phyloP scores from a whole-genome alignment of 2,888 invertebrate species.

The Phania funesta region DNA sequence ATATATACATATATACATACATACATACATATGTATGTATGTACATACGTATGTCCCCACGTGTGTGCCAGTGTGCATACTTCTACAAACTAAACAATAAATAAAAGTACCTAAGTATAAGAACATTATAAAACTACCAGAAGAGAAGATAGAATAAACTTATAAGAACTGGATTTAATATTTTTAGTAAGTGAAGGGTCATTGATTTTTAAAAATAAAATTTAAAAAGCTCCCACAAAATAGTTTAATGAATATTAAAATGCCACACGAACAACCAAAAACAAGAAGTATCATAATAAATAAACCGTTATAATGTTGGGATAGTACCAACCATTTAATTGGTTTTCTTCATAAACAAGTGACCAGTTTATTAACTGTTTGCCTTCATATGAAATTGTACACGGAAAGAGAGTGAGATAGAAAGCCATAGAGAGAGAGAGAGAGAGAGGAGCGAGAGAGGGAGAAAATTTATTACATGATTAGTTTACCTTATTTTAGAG shows the following conservation, averaged over 20 bases:
- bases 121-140: conserved; percentile 4
- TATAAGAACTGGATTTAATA: conserved; percentile 23
- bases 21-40: neutral
- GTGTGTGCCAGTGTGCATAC: neutral
- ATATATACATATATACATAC: neutral
- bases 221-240: neutral
- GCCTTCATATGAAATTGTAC: neutral
- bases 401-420: too few relatives aligned
- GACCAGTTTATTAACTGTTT: neutral
- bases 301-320: conserved; percentile 62
- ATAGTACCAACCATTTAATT: conserved; percentile 57
- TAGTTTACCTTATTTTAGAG: too few relatives aligned
- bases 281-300: neutral
- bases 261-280: neutral
- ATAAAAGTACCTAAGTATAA: neutral
- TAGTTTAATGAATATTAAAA: conserved; percentile 13
- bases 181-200: conserved; percentile 5
- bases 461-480: too few relatives aligned
- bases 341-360: neutral
- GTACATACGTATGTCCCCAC: too few relatives aligned
- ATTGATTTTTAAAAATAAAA: neutral
- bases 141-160: conserved; percentile 53
- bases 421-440: too few relatives aligned
- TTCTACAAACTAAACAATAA: neutral
- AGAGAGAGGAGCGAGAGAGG: too few relatives aligned